Conservation (phyloP, 2,888 invertebrate species). For the Acleris cristana region DNA sequence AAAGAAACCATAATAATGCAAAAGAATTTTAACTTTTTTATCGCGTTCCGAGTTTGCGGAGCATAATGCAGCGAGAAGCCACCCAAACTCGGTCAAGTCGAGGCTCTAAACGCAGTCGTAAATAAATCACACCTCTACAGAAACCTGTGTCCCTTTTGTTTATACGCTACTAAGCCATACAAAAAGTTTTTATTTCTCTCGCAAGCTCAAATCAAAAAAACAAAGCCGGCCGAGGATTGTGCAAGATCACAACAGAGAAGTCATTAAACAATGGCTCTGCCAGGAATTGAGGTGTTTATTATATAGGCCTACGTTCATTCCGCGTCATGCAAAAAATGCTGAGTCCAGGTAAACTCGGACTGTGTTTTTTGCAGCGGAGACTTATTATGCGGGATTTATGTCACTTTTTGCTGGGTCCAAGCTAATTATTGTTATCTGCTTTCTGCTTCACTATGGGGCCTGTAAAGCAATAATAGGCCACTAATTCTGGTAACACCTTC, state of each 20-base stretch:
- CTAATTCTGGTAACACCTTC: conserved; percentile 82
- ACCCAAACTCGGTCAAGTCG: conserved; percentile 74
- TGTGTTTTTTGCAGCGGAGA: conserved; percentile 70
- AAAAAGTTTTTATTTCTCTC: conserved; percentile 74
- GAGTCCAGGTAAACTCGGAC: conserved; percentile 74
- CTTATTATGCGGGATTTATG: conserved; percentile 84
- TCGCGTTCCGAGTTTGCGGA: conserved; percentile 44
- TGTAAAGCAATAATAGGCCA: conserved; percentile 78
- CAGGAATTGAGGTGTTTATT: conserved; percentile 83
- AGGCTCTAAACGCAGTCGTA: conserved; percentile 74
- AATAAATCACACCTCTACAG: conserved; percentile 83
- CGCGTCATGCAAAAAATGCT: conserved; percentile 72
- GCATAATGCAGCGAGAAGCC: conserved; percentile 58
- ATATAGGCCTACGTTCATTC: conserved; percentile 71
- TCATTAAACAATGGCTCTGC: conserved; percentile 82
- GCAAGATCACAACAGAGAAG: conserved; percentile 82
- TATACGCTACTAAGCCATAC: conserved; percentile 80
- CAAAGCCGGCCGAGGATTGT: conserved; percentile 71
- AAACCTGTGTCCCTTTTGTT: conserved; percentile 74
- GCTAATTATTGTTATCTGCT: conserved; percentile 83
- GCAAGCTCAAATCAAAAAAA: conserved; percentile 69
- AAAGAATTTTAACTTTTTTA: conserved; percentile 16
- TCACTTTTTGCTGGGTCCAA: conserved; percentile 80
- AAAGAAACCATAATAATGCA: conserved; percentile 56
- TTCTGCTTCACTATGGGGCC: conserved; percentile 77